A percentile compares a stretch with the other conserved stretches of the same genome.
phyloP scores from a whole-genome alignment of 1,140 invertebrate species.

The Trigoniulus corallinus region DNA sequence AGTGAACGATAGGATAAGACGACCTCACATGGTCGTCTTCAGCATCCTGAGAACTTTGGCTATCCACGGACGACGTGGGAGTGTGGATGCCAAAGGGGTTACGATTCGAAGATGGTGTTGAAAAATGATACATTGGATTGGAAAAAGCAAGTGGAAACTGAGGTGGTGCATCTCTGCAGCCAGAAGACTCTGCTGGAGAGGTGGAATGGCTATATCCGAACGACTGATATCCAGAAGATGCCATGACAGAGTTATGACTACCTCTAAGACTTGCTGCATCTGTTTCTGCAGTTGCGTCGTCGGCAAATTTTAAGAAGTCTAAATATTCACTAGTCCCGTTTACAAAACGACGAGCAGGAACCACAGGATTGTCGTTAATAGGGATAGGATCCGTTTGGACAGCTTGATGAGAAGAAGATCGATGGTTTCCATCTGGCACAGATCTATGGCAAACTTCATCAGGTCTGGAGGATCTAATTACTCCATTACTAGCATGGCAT shows the following conservation, averaged over 20 bases:
- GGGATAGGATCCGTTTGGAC: slow-evolving; percentile 4
- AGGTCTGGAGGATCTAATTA: too few relatives aligned
- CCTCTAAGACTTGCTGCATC: slow-evolving; percentile 35
- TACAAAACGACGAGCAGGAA: slow-evolving; percentile 7
- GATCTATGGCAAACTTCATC: too few relatives aligned
- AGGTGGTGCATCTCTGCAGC: slow-evolving; percentile 11
- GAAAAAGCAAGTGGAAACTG: slow-evolving; percentile 55
- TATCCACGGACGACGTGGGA: background rate
- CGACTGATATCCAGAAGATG: slow-evolving; percentile 77
- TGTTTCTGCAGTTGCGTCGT: slow-evolving; percentile 38
- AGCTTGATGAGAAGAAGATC: slow-evolving; percentile 10
- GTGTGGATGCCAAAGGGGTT: slow-evolving; percentile 1
- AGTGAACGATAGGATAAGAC: too few relatives aligned
- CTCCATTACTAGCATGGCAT: too few relatives aligned
- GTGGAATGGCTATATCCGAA: slow-evolving; percentile 78
- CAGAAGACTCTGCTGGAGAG: slow-evolving; percentile 40
- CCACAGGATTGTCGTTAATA: background rate
- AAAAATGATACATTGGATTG: slow-evolving; percentile 55
- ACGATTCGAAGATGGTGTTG: slow-evolving; percentile 1
- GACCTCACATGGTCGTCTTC: slow-evolving; percentile 14
- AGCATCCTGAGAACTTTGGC: background rate
- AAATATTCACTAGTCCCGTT: slow-evolving; percentile 13
- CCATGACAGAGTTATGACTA: slow-evolving; percentile 57
- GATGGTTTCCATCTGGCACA: slow-evolving; percentile 6
- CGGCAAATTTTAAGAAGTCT: slow-evolving; percentile 37